A percentile compares a stretch with the other conserved stretches of the same genome.
phyloP scores from a whole-genome alignment of 2,888 invertebrate species.

The Chaetoderma sp. region DNA sequence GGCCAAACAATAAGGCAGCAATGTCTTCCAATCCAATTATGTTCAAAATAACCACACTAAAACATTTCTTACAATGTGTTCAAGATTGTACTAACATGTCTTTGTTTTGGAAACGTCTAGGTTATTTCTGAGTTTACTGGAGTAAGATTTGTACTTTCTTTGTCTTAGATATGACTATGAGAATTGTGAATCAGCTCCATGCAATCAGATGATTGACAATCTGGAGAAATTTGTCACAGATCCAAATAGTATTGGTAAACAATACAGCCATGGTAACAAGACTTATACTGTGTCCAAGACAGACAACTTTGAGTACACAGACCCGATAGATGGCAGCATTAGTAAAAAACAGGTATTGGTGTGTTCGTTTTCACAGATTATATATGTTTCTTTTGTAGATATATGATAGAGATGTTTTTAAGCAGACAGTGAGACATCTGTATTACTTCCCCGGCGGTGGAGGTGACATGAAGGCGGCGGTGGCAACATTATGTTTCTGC shows the following conservation, averaged over 20 bases:
- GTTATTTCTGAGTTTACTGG: too few species aligned
- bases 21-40: too few species aligned
- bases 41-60: too few species aligned
- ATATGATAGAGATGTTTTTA: not conserved
- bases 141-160: too few species aligned
- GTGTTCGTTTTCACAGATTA: not conserved
- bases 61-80: too few species aligned
- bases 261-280: slow-evolving; percentile 71
- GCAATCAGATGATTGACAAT: slow-evolving; percentile 89
- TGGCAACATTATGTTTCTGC: too few species aligned
- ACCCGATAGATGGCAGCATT: slow-evolving; percentile 93
- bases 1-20: too few species aligned
- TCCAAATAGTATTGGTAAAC: slow-evolving; percentile 70
- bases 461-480: not conserved
- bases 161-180: slow-evolving; percentile 97
- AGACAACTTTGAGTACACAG: slow-evolving; percentile 96
- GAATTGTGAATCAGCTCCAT: slow-evolving; percentile 88
- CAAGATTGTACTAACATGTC: too few species aligned
- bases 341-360: slow-evolving; percentile 82
- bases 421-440: too few species aligned
- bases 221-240: slow-evolving; percentile 80
- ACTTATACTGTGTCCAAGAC: slow-evolving; percentile 82
- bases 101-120: too few species aligned
- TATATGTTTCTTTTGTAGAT: not conserved
- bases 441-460: too few species aligned